Evolutionary conservation across 2,888 invertebrate species (phyloP).

Genomic region (Cheiracanthium punctorium): DNA sequence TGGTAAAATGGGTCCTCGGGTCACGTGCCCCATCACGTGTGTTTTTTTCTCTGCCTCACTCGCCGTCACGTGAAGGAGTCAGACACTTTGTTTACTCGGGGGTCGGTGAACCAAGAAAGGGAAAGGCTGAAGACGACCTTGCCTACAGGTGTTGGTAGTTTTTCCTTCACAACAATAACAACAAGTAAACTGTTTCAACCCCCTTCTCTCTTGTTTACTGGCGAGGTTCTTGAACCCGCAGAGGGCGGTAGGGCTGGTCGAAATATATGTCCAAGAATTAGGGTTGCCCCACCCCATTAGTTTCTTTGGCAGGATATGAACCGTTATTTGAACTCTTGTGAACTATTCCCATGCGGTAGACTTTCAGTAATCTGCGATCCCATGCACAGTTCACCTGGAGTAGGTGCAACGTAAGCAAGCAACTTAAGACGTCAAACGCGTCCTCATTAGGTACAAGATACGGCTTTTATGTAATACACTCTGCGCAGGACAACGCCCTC

Average conservation of each 20-base stretch:
- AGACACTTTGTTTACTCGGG: constrained; percentile 57
- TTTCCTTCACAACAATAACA: constrained; percentile 32
- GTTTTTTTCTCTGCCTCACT: constrained; percentile 26
- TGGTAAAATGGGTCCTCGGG: constrained; percentile 68
- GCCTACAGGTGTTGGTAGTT: constrained; percentile 53
- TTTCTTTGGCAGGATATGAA: not conserved
- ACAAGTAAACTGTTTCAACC: constrained; percentile 31
- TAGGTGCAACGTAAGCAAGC: not conserved
- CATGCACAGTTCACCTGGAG: not conserved
- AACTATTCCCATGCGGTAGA: not conserved
- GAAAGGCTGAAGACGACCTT: constrained; percentile 66
- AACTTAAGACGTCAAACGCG: not conserved
- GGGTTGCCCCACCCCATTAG: constrained; percentile 42
- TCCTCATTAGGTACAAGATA: not conserved
- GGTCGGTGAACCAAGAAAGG: constrained; percentile 69
- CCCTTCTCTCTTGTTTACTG: constrained; percentile 23
- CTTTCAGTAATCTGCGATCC: not conserved
- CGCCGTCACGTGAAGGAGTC: constrained; percentile 55
- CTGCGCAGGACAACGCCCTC: not conserved
- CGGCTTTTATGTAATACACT: not conserved
- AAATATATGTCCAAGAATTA: constrained; percentile 8
- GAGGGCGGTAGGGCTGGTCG: constrained; percentile 10
- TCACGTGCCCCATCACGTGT: constrained; percentile 63
- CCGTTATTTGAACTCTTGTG: not conserved
- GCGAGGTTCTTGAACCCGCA: constrained; percentile 58